Conservation (phyloP, 2,888 invertebrate species). For the Branchinecta sandiegonensis region DNA sequence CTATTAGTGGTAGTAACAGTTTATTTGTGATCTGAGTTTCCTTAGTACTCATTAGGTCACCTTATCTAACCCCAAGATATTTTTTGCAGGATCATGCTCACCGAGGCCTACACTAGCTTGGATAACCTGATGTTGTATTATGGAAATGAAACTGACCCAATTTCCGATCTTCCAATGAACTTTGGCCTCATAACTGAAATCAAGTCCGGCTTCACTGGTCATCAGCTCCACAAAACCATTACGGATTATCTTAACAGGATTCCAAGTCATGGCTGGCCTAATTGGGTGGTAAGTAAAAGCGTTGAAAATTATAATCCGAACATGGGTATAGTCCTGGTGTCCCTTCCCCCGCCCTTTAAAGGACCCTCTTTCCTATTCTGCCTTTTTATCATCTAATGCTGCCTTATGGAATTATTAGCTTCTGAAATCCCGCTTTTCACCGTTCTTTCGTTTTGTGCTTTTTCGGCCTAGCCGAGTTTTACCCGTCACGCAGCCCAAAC, state of each 20-base stretch:
- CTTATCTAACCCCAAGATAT: not conserved
- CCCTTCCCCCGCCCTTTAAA: no score
- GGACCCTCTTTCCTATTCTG: no score
- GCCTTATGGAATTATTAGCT: no score
- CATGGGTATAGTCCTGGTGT: no score
- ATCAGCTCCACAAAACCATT: constrained; percentile 32
- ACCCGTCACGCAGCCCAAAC: no score
- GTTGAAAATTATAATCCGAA: no score
- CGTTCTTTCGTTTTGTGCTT: no score
- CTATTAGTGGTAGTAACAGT: no score
- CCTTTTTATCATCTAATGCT: no score
- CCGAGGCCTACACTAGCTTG: constrained; percentile 53
- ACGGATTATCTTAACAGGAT: constrained; percentile 45
- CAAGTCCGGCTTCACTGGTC: constrained; percentile 40
- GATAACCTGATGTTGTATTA: constrained; percentile 50
- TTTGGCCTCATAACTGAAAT: constrained; percentile 52
- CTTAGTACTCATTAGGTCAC: not conserved
- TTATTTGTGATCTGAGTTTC: no score
- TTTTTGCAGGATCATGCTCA: constrained; percentile 49
- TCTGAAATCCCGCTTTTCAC: no score
- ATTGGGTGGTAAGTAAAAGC: constrained; percentile 46
- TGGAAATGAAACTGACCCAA: constrained; percentile 40
- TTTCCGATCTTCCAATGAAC: constrained; percentile 63
- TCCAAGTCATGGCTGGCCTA: constrained; percentile 44
- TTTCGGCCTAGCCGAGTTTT: no score